A percentile compares a stretch with the other conserved stretches of the same genome.
Evolutionary conservation across 2,888 invertebrate genomes (phyloP).

Genomic region (Eupithecia tripunctaria): DNA sequence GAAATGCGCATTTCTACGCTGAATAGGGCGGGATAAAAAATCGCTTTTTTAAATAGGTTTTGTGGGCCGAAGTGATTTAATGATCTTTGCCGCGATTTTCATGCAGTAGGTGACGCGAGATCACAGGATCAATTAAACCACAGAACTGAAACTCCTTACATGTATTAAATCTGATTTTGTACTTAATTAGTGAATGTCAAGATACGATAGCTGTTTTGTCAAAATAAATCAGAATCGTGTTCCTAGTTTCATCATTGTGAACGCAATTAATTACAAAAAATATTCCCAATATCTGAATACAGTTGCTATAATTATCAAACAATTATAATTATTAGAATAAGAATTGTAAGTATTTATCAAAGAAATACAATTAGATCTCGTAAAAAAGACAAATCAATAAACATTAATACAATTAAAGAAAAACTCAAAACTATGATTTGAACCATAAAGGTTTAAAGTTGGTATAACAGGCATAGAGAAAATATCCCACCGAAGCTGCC

Average conservation of each 20-base stretch:
- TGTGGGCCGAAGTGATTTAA: conserved; percentile 80
- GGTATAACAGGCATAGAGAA: too few relatives aligned
- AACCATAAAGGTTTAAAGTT: too few relatives aligned
- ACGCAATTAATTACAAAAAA: too few relatives aligned
- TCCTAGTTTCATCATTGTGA: background rate
- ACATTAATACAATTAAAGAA: background rate
- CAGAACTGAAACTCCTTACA: conserved; percentile 18
- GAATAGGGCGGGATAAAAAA: conserved; percentile 72
- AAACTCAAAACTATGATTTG: background rate
- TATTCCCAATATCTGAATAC: too few relatives aligned
- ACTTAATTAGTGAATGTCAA: background rate
- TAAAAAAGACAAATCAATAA: background rate
- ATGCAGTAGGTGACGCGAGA: conserved; percentile 74
- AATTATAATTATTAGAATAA: too few relatives aligned
- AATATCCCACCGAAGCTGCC: background rate
- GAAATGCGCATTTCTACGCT: conserved; percentile 49
- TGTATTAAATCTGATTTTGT: background rate
- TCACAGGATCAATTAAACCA: conserved; percentile 39
- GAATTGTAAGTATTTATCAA: background rate
- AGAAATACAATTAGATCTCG: background rate
- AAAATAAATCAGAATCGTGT: background rate
- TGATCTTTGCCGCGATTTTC: conserved; percentile 68
- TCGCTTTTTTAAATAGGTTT: conserved; percentile 80
- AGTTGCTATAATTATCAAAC: too few relatives aligned
- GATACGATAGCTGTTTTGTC: background rate